phyloP scores from a whole-genome alignment of 2,113 vertebrate genomes.

The Mus pahari region DNA sequence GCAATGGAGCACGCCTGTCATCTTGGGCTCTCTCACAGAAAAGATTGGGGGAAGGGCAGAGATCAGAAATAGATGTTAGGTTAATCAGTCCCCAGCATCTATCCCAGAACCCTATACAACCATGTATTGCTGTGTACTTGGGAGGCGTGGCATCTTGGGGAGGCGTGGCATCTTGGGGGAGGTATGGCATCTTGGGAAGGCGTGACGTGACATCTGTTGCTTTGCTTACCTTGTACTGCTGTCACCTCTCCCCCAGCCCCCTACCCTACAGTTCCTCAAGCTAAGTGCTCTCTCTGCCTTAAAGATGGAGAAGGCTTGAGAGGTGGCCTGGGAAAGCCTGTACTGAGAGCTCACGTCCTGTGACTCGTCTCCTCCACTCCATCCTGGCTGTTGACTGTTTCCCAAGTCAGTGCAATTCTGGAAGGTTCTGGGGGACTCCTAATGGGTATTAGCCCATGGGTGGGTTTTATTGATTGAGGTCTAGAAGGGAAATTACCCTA shows the following conservation, averaged over 20 bases:
- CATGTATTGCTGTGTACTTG: accelerated
- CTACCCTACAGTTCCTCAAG: neutral
- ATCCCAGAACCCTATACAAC: neutral
- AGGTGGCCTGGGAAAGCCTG: neutral
- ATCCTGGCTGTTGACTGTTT: conserved; percentile 32
- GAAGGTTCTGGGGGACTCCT: conserved; percentile 26
- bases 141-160: no score
- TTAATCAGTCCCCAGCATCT: neutral
- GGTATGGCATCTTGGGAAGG: no score
- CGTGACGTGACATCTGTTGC: neutral
- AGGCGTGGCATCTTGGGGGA: no score
- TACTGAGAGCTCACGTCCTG: neutral
- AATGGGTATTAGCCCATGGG: conserved; percentile 57
- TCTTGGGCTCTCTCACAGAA: neutral
- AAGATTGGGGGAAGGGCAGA: neutral
- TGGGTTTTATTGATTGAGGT: conserved; percentile 61
- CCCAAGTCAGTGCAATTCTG: conserved; percentile 5
- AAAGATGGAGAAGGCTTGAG: neutral
- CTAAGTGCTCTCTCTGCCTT: neutral
- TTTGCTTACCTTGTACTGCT: neutral
- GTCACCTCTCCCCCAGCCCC: no score
- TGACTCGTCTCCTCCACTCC: neutral
- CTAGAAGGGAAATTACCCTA: conserved; percentile 43
- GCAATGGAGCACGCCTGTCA: neutral
- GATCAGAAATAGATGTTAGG: neutral